Base-by-base conservation (phyloP, 1,140 invertebrate genomes). In the Drosophila paulistorum region DNA sequence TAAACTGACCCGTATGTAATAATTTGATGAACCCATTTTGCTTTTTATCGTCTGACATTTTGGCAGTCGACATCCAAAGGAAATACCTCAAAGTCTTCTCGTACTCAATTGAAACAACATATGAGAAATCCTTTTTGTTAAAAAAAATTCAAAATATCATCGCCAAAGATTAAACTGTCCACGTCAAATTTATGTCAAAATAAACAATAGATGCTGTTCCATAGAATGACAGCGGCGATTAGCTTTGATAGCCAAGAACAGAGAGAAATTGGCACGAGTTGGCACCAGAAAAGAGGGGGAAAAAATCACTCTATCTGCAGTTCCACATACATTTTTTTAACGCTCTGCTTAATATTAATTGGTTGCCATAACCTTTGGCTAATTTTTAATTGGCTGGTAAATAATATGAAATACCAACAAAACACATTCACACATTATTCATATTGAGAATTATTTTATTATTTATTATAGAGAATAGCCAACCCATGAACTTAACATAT, bases 301-400 rank as follows among this genome's bases (percentile, higher is more conserved):
- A 51, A 51, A 4, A 23, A 64, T 68, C 14, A 69, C 59, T 62
- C 59, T 62, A 71, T 68, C 60, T 57, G 55, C 65, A 75, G 64
- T 76, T 68, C 70, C 55, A 71, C 45, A 26, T 65, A 57, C 41
- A 71, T 62, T 14, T 70, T 5, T 51, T 51, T 51, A 57, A 51
- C 60, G 62, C 54, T 62, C 63, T 58, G 48, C 30, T 20, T 7
- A 57, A 65, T 73, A 73, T 80, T 80, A 71, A 80, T 77, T 77
- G 65, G 66, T 30, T 62, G 14, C 20, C 48, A 58, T 90, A 84
- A 71, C 68, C 84, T 76, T 60, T 55, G 83, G 45, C 76, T 86
- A 86, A 86, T 86, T 86, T 83, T 83, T 90, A 75, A 87, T 90
- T 84, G 74, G 68, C 68, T 79, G 71, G 73, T 83, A 89, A 87